These are phyloP conservation scores for Brachionus plicatilis DNA, from an alignment of 1,140 invertebrate species.

Conservation along the genomic window DNA sequence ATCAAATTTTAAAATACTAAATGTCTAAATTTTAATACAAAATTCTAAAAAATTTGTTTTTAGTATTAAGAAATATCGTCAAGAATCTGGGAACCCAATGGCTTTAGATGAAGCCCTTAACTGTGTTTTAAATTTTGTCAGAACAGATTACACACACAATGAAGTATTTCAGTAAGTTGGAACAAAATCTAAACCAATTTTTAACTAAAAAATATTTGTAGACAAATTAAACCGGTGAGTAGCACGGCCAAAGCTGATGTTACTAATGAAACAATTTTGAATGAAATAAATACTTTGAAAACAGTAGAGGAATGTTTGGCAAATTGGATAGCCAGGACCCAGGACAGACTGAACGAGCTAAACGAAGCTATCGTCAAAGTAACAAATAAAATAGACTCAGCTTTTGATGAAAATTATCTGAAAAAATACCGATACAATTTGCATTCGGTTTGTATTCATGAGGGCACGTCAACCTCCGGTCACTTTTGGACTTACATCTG, in stretches of 20 bases:
- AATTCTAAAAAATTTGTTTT: background rate
- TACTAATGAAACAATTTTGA: background rate
- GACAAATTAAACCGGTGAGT: constrained; percentile 52
- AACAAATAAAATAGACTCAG: background rate
- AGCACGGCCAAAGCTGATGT: constrained; percentile 46
- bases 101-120: constrained; percentile 11
- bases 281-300: background rate
- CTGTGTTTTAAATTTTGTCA: constrained; percentile 17
- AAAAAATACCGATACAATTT: constrained; percentile 50
- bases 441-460: constrained; percentile 60
- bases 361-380: background rate
- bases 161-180: background rate
- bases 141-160: background rate
- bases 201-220: constrained; percentile 42
- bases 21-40: background rate
- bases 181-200: background rate
- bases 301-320: constrained; percentile 41
- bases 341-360: background rate
- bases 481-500: constrained; percentile 61
- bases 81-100: background rate
- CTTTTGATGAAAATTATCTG: constrained; percentile 11
- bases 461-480: constrained; percentile 59
- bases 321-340: background rate
- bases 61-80: constrained; percentile 19
- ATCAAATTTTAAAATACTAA: background rate